Evolutionary conservation across 1,140 invertebrate species (phyloP).

Genomic region (Lethocerus indicus): DNA sequence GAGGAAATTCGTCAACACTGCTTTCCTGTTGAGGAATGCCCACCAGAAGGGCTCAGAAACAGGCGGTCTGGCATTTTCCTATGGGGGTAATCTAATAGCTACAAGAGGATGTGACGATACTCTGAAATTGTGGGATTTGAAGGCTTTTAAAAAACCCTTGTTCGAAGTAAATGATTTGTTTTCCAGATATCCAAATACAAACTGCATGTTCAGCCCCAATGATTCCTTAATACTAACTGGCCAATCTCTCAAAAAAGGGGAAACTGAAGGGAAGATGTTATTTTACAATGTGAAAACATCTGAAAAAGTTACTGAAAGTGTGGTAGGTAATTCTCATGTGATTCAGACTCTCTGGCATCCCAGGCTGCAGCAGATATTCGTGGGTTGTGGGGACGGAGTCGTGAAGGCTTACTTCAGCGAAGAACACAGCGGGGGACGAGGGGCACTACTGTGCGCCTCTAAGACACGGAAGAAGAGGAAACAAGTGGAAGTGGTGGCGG

Average conservation of each 20-base stretch:
- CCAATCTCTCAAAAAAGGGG: conserved; percentile 54
- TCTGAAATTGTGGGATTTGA: conserved; percentile 87
- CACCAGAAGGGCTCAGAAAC: conserved; percentile 71
- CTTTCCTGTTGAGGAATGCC: conserved; percentile 54
- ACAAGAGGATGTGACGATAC: conserved; percentile 84
- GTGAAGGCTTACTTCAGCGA: conserved; percentile 86
- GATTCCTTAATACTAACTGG: conserved; percentile 81
- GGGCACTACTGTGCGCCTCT: conserved; percentile 77
- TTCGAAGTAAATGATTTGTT: conserved; percentile 50
- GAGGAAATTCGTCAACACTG: conserved; percentile 63
- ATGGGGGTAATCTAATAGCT: conserved; percentile 61
- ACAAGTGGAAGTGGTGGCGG: conserved; percentile 69
- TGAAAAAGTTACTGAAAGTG: conserved; percentile 51
- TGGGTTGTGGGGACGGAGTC: conserved; percentile 79
- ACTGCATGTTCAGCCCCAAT: conserved; percentile 74
- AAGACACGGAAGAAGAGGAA: conserved; percentile 65
- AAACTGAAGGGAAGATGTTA: conserved; percentile 52
- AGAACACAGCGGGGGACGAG: conserved; percentile 65
- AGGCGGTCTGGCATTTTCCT: conserved; percentile 73
- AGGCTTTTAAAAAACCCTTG: conserved; percentile 65
- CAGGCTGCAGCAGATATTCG: conserved; percentile 89
- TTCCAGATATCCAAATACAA: conserved; percentile 38
- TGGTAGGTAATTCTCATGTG: conserved; percentile 60
- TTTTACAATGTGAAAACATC: conserved; percentile 73
- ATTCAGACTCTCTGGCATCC: conserved; percentile 92